Base-by-base conservation (phyloP, 1,140 invertebrate species). In the Arctopsyche grandis region DNA sequence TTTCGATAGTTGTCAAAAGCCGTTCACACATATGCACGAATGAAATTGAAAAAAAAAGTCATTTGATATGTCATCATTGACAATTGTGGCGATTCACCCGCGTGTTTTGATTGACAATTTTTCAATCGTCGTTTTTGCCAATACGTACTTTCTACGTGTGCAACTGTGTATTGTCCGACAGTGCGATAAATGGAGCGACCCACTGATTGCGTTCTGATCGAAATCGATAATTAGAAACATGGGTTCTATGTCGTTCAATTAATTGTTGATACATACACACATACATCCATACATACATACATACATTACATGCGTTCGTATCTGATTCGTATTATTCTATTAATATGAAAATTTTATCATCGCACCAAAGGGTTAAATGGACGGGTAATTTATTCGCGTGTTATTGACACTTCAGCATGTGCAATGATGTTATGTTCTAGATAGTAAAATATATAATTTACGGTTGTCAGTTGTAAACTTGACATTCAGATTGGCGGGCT, bases 141-240 rank as follows among this genome's bases (percentile, higher is more conserved):
- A 60, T 66, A n/a, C n/a, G n/a, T n/a, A 66, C 63, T 66, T 66
- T 66, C 63, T 66, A 66, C 63, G 21, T 26, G 24, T 66, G 22
- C 26, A 66, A 66, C 24, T 21, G 21, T 16, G 24, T 66, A 66
- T 66, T 66, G 63, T 60, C 12, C 48, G 48, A 52, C 16, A 52
- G 12, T 66, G 21, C 24, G 63, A 66, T 12, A 24, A 26, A 66
- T 66, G 24, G n/a, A 66, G 24, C 21, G 5, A 10, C 3, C 21
- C 58, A 10, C 9, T 24, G 63, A 26, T 66, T 66, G 24, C 19
- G 24, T 66, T 66, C 24, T 24, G 63, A 66, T 26, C 63, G 63
- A n/a, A 60, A 38, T 38, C 29, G 56, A 60, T 60, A 60, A 60
- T 60, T 60, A 38, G 16, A 60, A 60, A 60, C 56, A 60, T 21